These are phyloP conservation scores for Gari tellinella DNA, from an alignment of 2,888 invertebrate species.

Conservation along the genomic window DNA sequence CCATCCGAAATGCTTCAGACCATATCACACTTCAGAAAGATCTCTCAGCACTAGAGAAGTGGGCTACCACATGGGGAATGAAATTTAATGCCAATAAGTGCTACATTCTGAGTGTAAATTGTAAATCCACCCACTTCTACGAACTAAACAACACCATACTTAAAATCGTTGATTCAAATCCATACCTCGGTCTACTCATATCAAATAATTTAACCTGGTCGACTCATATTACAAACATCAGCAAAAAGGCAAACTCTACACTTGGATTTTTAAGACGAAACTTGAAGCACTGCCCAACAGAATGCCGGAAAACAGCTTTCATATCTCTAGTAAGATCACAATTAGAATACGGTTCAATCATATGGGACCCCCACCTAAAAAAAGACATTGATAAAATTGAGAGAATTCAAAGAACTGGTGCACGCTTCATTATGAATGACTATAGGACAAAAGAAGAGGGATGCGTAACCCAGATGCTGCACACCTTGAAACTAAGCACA, in stretches of 20 bases:
- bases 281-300: slow-evolving; percentile 14
- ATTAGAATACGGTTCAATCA: slow-evolving; percentile 22
- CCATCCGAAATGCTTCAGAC: background rate
- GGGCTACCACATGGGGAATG: slow-evolving; percentile 4
- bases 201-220: slow-evolving; percentile 14
- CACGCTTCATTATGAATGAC: slow-evolving; percentile 3
- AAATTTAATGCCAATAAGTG: slow-evolving; percentile 2
- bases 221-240: slow-evolving; percentile 21
- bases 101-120: background rate
- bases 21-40: slow-evolving; percentile 1
- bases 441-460: slow-evolving; percentile 5
- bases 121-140: slow-evolving; percentile 4
- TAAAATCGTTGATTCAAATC: slow-evolving; percentile 18
- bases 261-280: slow-evolving; percentile 1
- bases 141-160: slow-evolving; percentile 5
- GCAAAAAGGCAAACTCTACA: slow-evolving; percentile 8
- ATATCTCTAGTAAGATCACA: slow-evolving; percentile 5
- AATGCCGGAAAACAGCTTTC: slow-evolving; percentile 3
- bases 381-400: slow-evolving; percentile 6
- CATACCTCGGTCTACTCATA: slow-evolving; percentile 15
- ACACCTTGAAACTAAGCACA: slow-evolving; percentile 1
- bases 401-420: background rate
- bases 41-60: background rate
- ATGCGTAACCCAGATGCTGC: slow-evolving; percentile 23
- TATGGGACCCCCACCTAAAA: slow-evolving; percentile 10